Evolutionary conservation across 2,113 vertebrate species (phyloP).

Genomic region (Phyllopteryx taeniolatus): DNA sequence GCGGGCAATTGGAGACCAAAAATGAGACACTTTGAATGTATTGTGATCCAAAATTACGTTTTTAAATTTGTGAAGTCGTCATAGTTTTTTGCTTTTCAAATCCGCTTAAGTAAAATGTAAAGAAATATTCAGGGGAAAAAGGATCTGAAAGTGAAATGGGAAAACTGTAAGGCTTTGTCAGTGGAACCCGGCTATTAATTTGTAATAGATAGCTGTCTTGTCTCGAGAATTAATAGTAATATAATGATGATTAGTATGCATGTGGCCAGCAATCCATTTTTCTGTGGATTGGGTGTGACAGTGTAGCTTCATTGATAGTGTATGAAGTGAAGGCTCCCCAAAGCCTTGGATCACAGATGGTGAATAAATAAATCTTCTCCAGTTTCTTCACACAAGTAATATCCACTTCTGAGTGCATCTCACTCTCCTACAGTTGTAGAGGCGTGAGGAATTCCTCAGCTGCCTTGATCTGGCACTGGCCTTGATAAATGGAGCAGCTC

Average conservation of each 20-base stretch:
- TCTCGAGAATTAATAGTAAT: slow-evolving; percentile 18
- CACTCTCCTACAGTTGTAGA: slow-evolving; percentile 58
- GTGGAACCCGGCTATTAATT: not conserved
- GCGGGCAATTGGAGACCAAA: not conserved
- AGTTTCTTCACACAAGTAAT: slow-evolving; percentile 51
- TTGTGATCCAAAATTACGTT: not conserved
- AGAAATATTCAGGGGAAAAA: not conserved
- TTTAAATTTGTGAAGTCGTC: not conserved
- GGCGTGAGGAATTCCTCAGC: slow-evolving; percentile 61
- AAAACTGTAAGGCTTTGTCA: not conserved
- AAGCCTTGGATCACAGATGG: slow-evolving; percentile 44
- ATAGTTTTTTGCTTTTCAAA: not conserved
- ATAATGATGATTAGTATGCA: slow-evolving; percentile 20
- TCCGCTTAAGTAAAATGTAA: not conserved
- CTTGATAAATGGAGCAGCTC: slow-evolving; percentile 69
- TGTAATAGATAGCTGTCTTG: not conserved
- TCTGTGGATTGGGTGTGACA: slow-evolving; percentile 33
- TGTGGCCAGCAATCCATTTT: slow-evolving; percentile 27
- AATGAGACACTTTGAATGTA: no score
- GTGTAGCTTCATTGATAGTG: slow-evolving; percentile 35
- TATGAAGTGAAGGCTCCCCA: slow-evolving; percentile 55
- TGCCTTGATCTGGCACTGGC: slow-evolving; percentile 53
- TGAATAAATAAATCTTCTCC: slow-evolving; percentile 68
- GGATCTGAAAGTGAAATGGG: not conserved
- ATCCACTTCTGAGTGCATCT: slow-evolving; percentile 55